Evolutionary conservation across 2,797 vertebrate species (phyloP).

Genomic region (Phoxinus dragarum): DNA sequence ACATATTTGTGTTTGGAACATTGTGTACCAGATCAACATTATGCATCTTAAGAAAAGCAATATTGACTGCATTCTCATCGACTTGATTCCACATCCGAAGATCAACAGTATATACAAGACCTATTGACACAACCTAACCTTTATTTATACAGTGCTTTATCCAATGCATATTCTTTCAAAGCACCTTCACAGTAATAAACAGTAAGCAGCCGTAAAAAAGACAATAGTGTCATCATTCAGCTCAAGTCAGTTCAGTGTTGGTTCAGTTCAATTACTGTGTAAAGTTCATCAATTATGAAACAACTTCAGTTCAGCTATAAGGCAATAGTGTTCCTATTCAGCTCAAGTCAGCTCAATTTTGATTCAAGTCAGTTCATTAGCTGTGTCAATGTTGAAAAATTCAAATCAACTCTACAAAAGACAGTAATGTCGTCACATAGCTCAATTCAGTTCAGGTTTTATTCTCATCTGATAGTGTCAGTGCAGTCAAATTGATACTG

Average conservation of each 20-base stretch:
- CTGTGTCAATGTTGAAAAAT: background rate
- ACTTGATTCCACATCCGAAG: background rate
- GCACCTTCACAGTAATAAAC: background rate
- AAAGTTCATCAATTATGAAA: background rate
- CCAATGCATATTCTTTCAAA: background rate
- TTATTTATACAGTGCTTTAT: background rate
- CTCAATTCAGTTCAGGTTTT: background rate
- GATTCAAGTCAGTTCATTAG: background rate
- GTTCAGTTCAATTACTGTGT: background rate
- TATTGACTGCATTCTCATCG: background rate
- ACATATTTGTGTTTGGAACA: slow-evolving; percentile 16
- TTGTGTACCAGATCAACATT: background rate
- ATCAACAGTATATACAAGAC: background rate
- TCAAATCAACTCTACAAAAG: background rate
- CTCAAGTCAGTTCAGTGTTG: background rate
- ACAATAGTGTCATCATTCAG: background rate
- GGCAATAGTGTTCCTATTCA: background rate
- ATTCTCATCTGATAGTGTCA: background rate
- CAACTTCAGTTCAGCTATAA: background rate
- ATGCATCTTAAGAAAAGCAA: background rate
- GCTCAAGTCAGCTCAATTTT: background rate
- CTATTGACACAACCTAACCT: background rate
- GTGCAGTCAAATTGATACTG: background rate
- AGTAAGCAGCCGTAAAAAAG: background rate
- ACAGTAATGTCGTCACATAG: background rate